Conservation (phyloP, 1,140 invertebrate genomes). For the Chymomyza costata region DNA sequence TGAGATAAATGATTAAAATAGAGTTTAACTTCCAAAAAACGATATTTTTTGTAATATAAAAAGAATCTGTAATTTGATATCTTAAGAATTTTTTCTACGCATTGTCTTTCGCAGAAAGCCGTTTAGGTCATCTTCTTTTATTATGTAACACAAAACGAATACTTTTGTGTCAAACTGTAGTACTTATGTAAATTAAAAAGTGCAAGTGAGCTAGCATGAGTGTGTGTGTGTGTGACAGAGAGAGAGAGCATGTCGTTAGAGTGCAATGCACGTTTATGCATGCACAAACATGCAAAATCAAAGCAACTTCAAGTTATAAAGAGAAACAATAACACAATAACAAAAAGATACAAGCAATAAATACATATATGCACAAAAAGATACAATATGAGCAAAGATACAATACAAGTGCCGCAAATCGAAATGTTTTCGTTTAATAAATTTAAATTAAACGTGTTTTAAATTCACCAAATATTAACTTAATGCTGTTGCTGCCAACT, state of each 20-base stretch:
- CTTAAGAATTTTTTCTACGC: conserved; percentile 25
- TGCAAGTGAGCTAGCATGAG: no score
- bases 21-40: not conserved
- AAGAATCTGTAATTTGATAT: conserved; percentile 3
- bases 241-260: conserved; percentile 8
- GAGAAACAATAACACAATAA: conserved; percentile 37
- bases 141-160: no score
- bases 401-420: conserved; percentile 51
- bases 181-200: no score
- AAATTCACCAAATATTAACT: conserved; percentile 62
- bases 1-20: no score
- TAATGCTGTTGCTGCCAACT: conserved; percentile 17
- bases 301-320: conserved; percentile 59
- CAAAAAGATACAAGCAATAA: conserved; percentile 1
- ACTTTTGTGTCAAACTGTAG: no score
- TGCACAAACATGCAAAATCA: conserved; percentile 39
- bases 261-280: conserved; percentile 54
- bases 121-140: no score
- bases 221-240: not conserved
- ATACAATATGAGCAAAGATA: no score
- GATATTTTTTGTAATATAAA: conserved; percentile 18
- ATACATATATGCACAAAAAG: conserved; percentile 30
- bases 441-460: conserved; percentile 69
- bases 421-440: conserved; percentile 45
- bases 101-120: conserved; percentile 23